phyloP scores from a whole-genome alignment of 2,113 vertebrate genomes.

The Calonectris borealis region DNA sequence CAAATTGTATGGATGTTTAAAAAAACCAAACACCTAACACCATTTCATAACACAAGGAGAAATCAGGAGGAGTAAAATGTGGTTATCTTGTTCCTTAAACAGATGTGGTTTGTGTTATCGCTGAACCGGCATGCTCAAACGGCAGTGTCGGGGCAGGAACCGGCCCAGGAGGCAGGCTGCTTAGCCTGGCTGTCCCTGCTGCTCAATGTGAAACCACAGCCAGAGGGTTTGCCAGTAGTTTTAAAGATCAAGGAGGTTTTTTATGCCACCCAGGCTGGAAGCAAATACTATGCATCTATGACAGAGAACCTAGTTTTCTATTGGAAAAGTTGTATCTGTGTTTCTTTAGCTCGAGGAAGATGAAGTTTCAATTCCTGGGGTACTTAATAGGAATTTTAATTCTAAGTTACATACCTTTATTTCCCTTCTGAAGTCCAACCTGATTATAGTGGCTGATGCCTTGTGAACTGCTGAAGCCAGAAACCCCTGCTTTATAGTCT shows the following conservation, averaged over 20 bases:
- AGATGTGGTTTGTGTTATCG: neutral
- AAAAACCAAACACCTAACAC: neutral
- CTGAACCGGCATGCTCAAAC: neutral
- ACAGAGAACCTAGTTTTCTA: neutral
- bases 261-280: neutral
- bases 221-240: neutral
- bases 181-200: neutral
- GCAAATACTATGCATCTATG: neutral
- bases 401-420: neutral
- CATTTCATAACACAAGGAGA: neutral
- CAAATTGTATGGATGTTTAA: neutral
- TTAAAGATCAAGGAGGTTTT: neutral
- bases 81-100: neutral
- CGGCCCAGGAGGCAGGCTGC: neutral
- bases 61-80: neutral
- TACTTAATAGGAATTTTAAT: neutral
- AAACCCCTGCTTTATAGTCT: neutral
- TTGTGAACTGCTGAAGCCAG: neutral
- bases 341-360: neutral
- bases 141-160: neutral
- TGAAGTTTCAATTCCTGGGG: neutral
- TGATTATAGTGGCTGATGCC: neutral
- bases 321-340: neutral
- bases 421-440: neutral
- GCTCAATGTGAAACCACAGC: neutral